Conservation (phyloP, 2,888 invertebrate genomes). For the Agapostemon virescens region DNA sequence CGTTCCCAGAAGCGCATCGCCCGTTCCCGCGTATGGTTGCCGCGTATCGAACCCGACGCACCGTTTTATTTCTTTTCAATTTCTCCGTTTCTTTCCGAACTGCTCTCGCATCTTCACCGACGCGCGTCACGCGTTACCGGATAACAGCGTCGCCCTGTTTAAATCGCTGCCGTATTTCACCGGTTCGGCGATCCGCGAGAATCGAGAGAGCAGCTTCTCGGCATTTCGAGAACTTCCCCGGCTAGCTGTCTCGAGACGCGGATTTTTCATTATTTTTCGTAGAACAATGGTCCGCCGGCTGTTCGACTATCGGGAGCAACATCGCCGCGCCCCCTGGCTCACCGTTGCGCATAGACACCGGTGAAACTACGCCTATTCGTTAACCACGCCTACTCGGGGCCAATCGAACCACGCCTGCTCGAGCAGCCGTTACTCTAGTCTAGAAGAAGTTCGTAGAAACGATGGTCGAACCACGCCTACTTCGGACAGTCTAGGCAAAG, state of each 20-base stretch:
- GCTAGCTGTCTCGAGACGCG: not conserved
- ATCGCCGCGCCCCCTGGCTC: not conserved
- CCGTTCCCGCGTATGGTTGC: slow-evolving; percentile 8
- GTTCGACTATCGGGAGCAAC: not conserved
- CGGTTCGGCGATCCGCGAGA: not conserved
- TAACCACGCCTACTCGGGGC: not conserved
- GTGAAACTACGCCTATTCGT: not conserved
- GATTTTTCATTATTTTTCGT: not conserved
- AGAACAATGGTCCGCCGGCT: not conserved
- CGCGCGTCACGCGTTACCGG: slow-evolving; percentile 14
- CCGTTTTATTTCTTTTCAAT: slow-evolving; percentile 26
- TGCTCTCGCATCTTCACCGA: slow-evolving; percentile 14
- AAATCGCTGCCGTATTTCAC: not conserved
- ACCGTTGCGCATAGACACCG: not conserved
- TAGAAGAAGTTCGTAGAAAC: too few relatives aligned
- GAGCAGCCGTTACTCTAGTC: too few relatives aligned
- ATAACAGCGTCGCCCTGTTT: slow-evolving; percentile 18
- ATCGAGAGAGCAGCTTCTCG: slow-evolving; percentile 4
- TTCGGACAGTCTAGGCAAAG: too few relatives aligned
- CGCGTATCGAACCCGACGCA: not conserved
- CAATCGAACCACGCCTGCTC: not conserved
- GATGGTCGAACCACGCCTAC: too few relatives aligned
- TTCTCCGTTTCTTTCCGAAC: not conserved
- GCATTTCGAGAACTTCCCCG: not conserved
- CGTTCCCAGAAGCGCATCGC: slow-evolving; percentile 8